Conservation (phyloP, 2,888 invertebrate genomes). For the Glyphotaelius pellucidus region DNA sequence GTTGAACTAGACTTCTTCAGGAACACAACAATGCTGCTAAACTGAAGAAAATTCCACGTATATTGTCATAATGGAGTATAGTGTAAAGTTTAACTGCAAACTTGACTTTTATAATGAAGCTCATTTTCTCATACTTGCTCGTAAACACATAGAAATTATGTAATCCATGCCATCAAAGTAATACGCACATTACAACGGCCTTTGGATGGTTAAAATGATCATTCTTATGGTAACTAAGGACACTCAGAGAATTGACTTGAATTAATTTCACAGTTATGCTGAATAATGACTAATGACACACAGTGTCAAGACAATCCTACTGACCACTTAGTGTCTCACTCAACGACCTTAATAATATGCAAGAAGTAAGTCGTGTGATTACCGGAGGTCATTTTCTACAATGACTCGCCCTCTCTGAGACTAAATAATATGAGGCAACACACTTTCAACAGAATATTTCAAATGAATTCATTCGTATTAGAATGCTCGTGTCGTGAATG, state of each 20-base stretch:
- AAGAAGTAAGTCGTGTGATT: background rate
- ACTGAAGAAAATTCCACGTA: background rate
- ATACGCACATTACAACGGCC: background rate
- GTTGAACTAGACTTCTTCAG: background rate
- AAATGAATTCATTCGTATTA: background rate
- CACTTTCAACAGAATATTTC: background rate
- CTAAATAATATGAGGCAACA: background rate
- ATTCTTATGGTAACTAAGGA: background rate
- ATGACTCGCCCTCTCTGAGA: background rate
- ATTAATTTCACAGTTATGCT: background rate
- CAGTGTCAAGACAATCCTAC: background rate
- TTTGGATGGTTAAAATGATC: background rate
- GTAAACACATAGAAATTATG: background rate
- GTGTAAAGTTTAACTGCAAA: no score
- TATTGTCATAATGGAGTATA: background rate
- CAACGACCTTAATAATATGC: slow-evolving; percentile 2
- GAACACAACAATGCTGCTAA: background rate
- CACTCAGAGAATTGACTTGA: background rate
- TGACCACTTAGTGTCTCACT: background rate
- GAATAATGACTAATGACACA: background rate
- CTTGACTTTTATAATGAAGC: no score
- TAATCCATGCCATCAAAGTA: background rate
- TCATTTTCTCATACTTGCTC: background rate
- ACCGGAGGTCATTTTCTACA: background rate
- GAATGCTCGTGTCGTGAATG: background rate